Evolutionary conservation across 2,797 vertebrate genomes (phyloP).

Genomic region (Gymnoscopelus microlampas): DNA sequence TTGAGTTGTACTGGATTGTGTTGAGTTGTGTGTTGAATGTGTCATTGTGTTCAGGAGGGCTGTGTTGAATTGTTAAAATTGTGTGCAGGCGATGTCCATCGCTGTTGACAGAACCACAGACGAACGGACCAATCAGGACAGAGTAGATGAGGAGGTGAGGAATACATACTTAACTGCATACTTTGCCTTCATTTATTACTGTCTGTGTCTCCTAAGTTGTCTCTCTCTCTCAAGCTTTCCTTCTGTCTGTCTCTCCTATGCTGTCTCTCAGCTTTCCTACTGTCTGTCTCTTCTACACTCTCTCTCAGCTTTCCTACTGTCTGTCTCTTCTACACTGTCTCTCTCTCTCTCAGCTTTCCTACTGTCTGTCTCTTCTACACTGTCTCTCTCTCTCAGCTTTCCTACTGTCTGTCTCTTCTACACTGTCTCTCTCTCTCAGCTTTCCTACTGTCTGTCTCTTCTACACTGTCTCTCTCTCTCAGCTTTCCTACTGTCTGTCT

Average conservation of each 20-base stretch:
- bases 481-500: not conserved
- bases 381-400: not conserved
- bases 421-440: too few relatives aligned
- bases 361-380: too few relatives aligned
- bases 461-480: not conserved
- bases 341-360: too few relatives aligned
- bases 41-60: not conserved
- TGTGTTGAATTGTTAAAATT: not conserved
- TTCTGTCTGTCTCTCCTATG: not conserved
- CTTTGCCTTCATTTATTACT: too few relatives aligned
- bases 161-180: not conserved
- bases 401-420: not conserved
- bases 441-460: too few relatives aligned
- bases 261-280: too few relatives aligned
- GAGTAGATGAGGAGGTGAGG: slow-evolving; percentile 93
- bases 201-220: too few relatives aligned
- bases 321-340: slow-evolving; percentile 1
- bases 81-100: slow-evolving; percentile 89
- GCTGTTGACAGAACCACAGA: slow-evolving; percentile 87
- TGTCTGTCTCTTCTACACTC: too few relatives aligned
- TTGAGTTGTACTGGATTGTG: not conserved
- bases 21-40: not conserved
- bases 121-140: slow-evolving; percentile 89
- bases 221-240: not conserved
- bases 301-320: not conserved